Conservation (phyloP, 2,797 vertebrate genomes). For the Ciconia nigra region DNA sequence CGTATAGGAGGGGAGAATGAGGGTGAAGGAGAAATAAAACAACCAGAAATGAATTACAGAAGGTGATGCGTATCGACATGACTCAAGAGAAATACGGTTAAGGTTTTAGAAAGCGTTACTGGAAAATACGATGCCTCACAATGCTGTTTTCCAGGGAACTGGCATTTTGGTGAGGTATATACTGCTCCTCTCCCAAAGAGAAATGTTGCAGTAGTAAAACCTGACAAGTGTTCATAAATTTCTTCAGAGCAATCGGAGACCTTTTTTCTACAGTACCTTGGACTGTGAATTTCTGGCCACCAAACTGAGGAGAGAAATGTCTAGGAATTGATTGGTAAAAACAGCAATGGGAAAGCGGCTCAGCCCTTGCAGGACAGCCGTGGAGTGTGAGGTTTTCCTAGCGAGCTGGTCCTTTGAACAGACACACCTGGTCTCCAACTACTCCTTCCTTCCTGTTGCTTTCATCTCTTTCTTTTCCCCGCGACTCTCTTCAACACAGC, state of each 20-base stretch:
- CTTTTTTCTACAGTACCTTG: background rate
- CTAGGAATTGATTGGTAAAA: background rate
- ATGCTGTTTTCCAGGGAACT: background rate
- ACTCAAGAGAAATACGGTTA: background rate
- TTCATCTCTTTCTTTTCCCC: background rate
- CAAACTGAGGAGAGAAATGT: background rate
- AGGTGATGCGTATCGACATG: background rate
- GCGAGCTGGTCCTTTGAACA: background rate
- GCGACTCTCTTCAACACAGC: background rate
- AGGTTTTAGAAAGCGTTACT: background rate
- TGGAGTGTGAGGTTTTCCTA: background rate
- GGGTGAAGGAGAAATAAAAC: background rate
- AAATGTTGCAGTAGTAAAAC: background rate
- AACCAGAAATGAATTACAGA: background rate
- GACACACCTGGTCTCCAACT: background rate
- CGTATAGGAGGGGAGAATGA: background rate
- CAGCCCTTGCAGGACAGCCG: background rate
- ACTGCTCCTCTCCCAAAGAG: background rate
- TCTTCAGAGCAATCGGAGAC: background rate
- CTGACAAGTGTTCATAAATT: background rate
- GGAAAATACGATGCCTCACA: background rate
- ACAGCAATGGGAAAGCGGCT: background rate
- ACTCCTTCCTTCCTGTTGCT: background rate
- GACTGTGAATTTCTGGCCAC: background rate
- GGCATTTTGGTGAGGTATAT: background rate